Evolutionary conservation across 1,140 invertebrate genomes (phyloP).

Genomic region (Calliphora vicina): DNA sequence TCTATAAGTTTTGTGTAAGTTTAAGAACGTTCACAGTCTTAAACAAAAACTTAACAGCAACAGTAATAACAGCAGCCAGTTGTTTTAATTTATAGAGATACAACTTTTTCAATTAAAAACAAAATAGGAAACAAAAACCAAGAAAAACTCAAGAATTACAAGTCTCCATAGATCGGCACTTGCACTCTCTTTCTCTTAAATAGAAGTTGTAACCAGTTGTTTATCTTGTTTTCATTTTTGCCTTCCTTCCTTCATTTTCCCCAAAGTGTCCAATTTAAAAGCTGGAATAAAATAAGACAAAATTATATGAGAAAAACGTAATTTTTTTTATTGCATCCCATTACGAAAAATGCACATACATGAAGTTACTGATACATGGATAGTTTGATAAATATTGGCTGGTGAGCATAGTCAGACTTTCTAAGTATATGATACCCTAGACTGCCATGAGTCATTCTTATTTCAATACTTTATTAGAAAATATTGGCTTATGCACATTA

Average conservation of each 20-base stretch:
- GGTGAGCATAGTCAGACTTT: too few species aligned
- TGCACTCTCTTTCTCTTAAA: slow-evolving; percentile 31
- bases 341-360: slow-evolving; percentile 8
- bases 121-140: background rate
- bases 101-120: slow-evolving; percentile 22
- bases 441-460: too few species aligned
- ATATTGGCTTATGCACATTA: too few species aligned
- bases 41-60: background rate
- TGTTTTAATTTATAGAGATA: slow-evolving; percentile 26
- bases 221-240: slow-evolving; percentile 13
- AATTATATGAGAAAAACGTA: slow-evolving; percentile 27
- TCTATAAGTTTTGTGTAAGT: slow-evolving; percentile 15
- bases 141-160: background rate
- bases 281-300: background rate
- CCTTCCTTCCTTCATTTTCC: slow-evolving; percentile 1
- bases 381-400: background rate
- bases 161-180: slow-evolving; percentile 4
- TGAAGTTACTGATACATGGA: background rate
- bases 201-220: slow-evolving; percentile 16
- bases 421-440: too few species aligned
- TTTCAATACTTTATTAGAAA: too few species aligned
- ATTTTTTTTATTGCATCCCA: slow-evolving; percentile 33
- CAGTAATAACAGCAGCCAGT: background rate
- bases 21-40: background rate
- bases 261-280: background rate